Percentiles rank a stretch among this genome's conserved stretches.
Conservation (phyloP, 1,140 invertebrate genomes). For the Tribolium castaneum region DNA sequence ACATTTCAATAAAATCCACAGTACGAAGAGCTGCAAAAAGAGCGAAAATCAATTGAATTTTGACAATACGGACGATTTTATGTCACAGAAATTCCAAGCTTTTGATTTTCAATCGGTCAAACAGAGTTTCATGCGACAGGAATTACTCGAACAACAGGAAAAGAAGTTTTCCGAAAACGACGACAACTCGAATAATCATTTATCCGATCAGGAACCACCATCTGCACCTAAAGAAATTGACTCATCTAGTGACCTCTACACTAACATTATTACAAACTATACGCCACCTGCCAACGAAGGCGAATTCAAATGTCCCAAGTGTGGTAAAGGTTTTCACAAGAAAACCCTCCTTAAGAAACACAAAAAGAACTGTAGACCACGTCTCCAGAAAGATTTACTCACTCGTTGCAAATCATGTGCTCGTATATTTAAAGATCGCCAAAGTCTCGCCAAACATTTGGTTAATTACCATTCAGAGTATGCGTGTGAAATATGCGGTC, state of each 20-base stretch:
- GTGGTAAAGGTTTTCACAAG: slow-evolving; percentile 69
- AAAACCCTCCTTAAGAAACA: slow-evolving; percentile 68
- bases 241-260: slow-evolving; percentile 58
- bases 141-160: slow-evolving; percentile 47
- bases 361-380: slow-evolving; percentile 67
- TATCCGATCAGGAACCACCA: slow-evolving; percentile 8
- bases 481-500: slow-evolving; percentile 69
- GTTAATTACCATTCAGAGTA: slow-evolving; percentile 70
- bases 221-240: slow-evolving; percentile 59
- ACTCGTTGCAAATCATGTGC: slow-evolving; percentile 69
- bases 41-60: slow-evolving; percentile 16
- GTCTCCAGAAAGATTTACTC: slow-evolving; percentile 67
- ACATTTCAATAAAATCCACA: slow-evolving; percentile 71
- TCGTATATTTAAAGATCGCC: slow-evolving; percentile 70
- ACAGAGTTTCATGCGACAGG: slow-evolving; percentile 58
- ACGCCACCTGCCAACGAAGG: slow-evolving; percentile 63
- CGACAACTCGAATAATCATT: slow-evolving; percentile 37
- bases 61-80: slow-evolving; percentile 54
- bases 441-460: slow-evolving; percentile 68
- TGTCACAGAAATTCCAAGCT: slow-evolving; percentile 55
- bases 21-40: slow-evolving; percentile 63
- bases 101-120: slow-evolving; percentile 58
- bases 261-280: slow-evolving; percentile 63
- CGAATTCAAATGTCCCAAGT: slow-evolving; percentile 68
- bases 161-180: slow-evolving; percentile 33